Conservation (phyloP, 2,888 invertebrate genomes). For the Melinopterus prodromus region DNA sequence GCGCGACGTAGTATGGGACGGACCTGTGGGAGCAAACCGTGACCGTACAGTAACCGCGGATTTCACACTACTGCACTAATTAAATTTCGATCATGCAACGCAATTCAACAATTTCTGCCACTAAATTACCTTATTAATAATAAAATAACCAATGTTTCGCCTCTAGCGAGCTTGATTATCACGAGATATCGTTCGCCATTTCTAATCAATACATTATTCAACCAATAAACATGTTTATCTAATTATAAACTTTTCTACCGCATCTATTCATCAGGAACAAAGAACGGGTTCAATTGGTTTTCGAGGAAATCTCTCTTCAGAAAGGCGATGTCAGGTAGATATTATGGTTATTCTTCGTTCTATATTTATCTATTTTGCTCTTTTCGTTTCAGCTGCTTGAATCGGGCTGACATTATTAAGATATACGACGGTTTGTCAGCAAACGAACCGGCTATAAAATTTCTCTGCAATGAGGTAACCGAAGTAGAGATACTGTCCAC, state of each 20-base stretch:
- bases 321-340: constrained; percentile 80
- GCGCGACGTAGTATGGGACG: neutral
- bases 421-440: constrained; percentile 84
- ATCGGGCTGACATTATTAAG: constrained; percentile 84
- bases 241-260: neutral
- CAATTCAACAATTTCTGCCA: neutral
- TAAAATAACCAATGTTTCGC: neutral
- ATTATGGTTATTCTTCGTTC: neutral
- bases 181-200: neutral
- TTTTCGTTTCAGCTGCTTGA: constrained; percentile 73
- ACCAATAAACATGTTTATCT: neutral
- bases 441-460: constrained; percentile 78
- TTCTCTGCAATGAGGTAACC: constrained; percentile 82
- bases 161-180: neutral
- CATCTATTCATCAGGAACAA: constrained; percentile 68
- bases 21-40: neutral
- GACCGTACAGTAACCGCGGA: neutral
- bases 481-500: constrained; percentile 83
- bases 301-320: constrained; percentile 81
- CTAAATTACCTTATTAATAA: neutral
- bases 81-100: neutral
- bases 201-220: neutral
- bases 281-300: constrained; percentile 81
- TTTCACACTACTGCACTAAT: neutral
- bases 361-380: neutral